Evolutionary conservation across 1,140 invertebrate species (phyloP).

Genomic region (Drosophila equinoxialis): DNA sequence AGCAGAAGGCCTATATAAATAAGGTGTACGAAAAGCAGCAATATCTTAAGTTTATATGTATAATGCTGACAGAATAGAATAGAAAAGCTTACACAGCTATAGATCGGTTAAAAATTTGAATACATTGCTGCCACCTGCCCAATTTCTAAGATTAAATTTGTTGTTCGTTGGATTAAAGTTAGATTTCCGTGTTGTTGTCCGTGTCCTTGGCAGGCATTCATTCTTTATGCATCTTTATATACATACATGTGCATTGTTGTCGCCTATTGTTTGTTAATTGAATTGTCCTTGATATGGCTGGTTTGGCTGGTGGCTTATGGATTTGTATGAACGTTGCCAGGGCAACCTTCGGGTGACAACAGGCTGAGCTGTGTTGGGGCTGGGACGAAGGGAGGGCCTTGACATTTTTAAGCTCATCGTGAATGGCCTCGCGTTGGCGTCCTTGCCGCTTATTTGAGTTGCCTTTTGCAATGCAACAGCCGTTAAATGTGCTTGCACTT

Average conservation of each 20-base stretch:
- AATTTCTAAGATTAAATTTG: too few species aligned
- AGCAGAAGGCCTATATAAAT: not conserved
- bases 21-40: too few species aligned
- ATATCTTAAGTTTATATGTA: too few species aligned
- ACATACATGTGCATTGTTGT: not conserved
- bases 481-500: constrained; percentile 59
- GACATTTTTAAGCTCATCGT: constrained; percentile 67
- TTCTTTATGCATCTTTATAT: not conserved
- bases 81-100: too few species aligned
- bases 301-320: constrained; percentile 45
- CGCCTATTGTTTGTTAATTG: constrained; percentile 49
- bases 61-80: too few species aligned
- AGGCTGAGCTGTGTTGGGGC: not conserved
- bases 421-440: constrained; percentile 52
- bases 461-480: constrained; percentile 42
- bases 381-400: constrained; percentile 42
- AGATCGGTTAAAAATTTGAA: too few species aligned
- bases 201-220: constrained; percentile 4
- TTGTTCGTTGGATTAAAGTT: not conserved
- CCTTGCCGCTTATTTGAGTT: constrained; percentile 69
- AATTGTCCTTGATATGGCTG: constrained; percentile 46
- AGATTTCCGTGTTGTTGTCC: not conserved
- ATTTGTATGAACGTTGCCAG: constrained; percentile 28
- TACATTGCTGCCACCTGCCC: too few species aligned
- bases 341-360: constrained; percentile 15